A percentile compares a stretch with the other conserved stretches of the same genome.
Conservation (phyloP, 2,888 invertebrate species). For the Drosophila nigricruria region DNA sequence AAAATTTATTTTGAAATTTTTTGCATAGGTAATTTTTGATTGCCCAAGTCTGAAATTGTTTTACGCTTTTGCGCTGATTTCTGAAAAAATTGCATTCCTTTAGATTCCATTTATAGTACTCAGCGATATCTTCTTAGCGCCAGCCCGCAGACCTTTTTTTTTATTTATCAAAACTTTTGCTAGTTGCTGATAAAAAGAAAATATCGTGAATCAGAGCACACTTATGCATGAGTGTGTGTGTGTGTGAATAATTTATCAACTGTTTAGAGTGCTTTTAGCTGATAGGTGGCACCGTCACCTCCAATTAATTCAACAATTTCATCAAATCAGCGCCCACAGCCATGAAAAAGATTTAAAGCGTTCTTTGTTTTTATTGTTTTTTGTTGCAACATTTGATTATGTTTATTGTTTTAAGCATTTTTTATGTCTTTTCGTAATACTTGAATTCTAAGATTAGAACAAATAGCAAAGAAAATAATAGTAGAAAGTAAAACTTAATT, state of each 20-base stretch:
- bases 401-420: constrained; percentile 57
- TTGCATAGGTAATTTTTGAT: neutral
- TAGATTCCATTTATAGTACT: neutral
- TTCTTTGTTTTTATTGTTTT: constrained; percentile 4
- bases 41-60: neutral
- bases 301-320: constrained; percentile 13
- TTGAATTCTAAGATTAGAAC: constrained; percentile 61
- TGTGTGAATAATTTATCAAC: constrained; percentile 18
- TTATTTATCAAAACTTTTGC: constrained; percentile 37
- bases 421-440: constrained; percentile 69
- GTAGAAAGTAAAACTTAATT: constrained; percentile 37
- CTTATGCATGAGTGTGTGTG: neutral
- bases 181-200: constrained; percentile 31
- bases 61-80: neutral
- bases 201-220: constrained; percentile 21
- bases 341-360: constrained; percentile 28
- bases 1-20: neutral
- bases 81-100: neutral
- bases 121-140: constrained; percentile 6
- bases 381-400: constrained; percentile 61
- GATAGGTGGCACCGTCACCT: constrained; percentile 34
- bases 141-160: constrained; percentile 1
- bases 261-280: constrained; percentile 29
- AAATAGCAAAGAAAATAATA: constrained; percentile 32
- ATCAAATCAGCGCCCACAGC: constrained; percentile 34